Evolutionary conservation across 1,140 invertebrate species (phyloP).

Genomic region (Hycleus phaleratus): DNA sequence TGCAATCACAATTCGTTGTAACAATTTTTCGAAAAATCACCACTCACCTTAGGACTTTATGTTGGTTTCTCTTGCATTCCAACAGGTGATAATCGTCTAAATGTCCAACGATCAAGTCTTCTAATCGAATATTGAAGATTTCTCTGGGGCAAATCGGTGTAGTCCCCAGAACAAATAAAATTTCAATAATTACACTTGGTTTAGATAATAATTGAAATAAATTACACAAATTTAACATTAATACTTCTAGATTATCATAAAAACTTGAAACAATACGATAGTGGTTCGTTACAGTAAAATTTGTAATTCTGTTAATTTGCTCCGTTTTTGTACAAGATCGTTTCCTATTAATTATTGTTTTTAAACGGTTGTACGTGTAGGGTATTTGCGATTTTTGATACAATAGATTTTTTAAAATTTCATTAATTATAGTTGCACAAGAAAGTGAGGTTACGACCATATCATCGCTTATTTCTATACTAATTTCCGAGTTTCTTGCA

Average conservation of each 20-base stretch:
- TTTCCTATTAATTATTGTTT: constrained; percentile 21
- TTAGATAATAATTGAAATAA: too few relatives aligned
- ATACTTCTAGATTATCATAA: constrained; percentile 20
- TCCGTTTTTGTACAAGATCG: constrained; percentile 9
- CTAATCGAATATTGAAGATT: constrained; percentile 20
- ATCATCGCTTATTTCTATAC: too few relatives aligned
- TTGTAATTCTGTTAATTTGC: not conserved
- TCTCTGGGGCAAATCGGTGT: constrained; percentile 22
- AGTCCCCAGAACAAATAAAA: constrained; percentile 13
- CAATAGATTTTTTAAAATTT: constrained; percentile 25
- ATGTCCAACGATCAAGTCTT: constrained; percentile 15
- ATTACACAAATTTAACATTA: constrained; percentile 18
- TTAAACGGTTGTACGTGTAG: constrained; percentile 24
- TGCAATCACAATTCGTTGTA: constrained; percentile 1
- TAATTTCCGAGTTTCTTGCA: too few relatives aligned
- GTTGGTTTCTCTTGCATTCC: constrained; percentile 20
- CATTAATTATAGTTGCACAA: constrained; percentile 23
- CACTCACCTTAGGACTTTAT: constrained; percentile 23
- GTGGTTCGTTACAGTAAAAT: constrained; percentile 23
- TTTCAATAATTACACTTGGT: not conserved
- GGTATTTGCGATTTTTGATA: constrained; percentile 30
- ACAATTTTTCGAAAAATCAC: not conserved
- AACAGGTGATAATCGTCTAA: constrained; percentile 23
- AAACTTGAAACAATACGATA: constrained; percentile 19
- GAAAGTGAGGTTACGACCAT: constrained; percentile 20